Percentiles rank a stretch among this genome's conserved stretches.
phyloP scores from a whole-genome alignment of 64 coral and sea anemone genomes.

The Anthopleura sola region DNA sequence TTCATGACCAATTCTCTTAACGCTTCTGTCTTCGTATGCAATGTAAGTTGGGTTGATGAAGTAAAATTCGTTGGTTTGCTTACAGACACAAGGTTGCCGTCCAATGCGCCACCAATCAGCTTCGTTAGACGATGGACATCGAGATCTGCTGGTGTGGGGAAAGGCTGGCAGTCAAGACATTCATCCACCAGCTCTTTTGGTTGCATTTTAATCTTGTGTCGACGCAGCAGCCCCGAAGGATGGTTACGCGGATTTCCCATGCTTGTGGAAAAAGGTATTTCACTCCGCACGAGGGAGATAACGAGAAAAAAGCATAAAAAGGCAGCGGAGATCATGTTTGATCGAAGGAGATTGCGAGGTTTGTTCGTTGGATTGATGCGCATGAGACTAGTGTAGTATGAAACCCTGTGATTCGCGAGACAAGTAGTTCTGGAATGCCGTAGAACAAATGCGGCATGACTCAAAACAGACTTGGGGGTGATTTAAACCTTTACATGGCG shows the following conservation, averaged over 20 bases:
- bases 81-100: neutral
- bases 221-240: neutral
- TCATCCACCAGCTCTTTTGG: constrained; percentile 12
- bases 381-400: neutral
- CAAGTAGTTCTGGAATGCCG: constrained; percentile 21
- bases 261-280: neutral
- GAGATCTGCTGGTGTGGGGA: neutral
- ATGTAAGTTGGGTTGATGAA: neutral
- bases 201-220: neutral
- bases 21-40: neutral
- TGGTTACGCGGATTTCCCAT: neutral
- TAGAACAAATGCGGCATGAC: neutral
- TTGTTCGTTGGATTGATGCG: neutral
- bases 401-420: neutral
- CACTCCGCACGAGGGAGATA: neutral
- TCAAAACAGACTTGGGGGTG: constrained; percentile 23
- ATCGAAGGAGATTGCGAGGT: neutral
- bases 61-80: constrained; percentile 1
- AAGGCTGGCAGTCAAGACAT: constrained; percentile 14
- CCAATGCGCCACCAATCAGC: neutral
- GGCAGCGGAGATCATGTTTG: neutral
- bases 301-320: neutral
- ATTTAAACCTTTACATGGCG: constrained; percentile 19
- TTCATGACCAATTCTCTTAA: constrained; percentile 3
- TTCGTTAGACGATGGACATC: neutral